These are phyloP conservation scores for Balanococcus diminutus DNA, from an alignment of 2,888 invertebrate genomes.

Conservation along the genomic window DNA sequence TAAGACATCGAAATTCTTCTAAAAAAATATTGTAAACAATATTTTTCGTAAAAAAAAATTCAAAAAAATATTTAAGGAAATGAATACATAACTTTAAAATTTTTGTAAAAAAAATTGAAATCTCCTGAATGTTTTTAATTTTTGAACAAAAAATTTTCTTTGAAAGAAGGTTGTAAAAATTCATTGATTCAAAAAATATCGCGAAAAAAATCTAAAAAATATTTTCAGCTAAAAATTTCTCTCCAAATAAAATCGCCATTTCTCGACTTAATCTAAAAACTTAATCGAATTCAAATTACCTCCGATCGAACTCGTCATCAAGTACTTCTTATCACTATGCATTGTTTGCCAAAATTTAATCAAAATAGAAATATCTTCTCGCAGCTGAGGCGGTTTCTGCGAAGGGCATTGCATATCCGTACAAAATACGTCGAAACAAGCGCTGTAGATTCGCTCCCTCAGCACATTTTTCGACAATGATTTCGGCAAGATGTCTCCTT, in stretches of 20 bases:
- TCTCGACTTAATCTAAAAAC: too few relatives aligned
- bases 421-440: constrained; percentile 95
- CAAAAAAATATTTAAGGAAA: too few relatives aligned
- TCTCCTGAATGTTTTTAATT: too few relatives aligned
- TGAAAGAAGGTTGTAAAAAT: too few relatives aligned
- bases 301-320: constrained; percentile 81
- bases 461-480: constrained; percentile 90
- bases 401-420: constrained; percentile 87
- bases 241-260: neutral
- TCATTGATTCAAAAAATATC: too few relatives aligned
- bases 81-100: too few relatives aligned
- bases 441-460: constrained; percentile 92
- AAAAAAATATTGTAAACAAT: too few relatives aligned
- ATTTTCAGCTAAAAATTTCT: neutral
- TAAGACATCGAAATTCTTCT: too few relatives aligned
- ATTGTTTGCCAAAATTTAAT: constrained; percentile 95
- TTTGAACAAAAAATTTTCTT: too few relatives aligned
- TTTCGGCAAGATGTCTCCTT: constrained; percentile 84
- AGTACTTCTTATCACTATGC: constrained; percentile 91
- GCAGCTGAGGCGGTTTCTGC: constrained; percentile 75
- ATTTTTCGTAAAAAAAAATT: too few relatives aligned
- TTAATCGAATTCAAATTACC: constrained; percentile 67
- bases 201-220: too few relatives aligned
- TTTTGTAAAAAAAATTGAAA: too few relatives aligned
- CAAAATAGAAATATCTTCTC: constrained; percentile 87